phyloP scores from a whole-genome alignment of 53 echinoderm and acorn worm species.

The Paelopatides confundens region DNA sequence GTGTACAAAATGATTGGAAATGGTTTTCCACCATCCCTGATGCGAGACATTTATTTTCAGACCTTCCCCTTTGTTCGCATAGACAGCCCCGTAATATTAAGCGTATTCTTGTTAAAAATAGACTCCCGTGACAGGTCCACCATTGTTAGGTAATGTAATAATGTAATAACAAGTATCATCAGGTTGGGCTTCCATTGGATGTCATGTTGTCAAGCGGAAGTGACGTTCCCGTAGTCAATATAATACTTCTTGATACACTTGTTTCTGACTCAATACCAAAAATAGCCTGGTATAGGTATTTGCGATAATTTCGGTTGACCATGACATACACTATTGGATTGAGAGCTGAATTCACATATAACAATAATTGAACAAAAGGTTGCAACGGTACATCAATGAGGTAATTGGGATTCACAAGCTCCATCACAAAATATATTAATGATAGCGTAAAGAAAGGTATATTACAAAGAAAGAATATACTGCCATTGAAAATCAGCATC shows the following conservation, averaged over 20 bases:
- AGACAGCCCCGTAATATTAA: no score
- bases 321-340: constrained; percentile 16
- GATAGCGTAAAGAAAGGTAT: constrained; percentile 15
- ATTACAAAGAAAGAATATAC: constrained; percentile 27
- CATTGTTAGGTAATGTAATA: no score
- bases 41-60: no score
- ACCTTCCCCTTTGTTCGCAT: no score
- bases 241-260: no score
- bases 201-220: no score
- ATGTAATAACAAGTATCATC: no score
- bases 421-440: not conserved
- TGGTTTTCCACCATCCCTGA: no score
- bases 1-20: no score
- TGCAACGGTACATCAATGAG: not conserved
- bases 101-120: no score
- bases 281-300: constrained; percentile 6
- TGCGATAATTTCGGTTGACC: constrained; percentile 27
- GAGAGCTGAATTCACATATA: constrained; percentile 18
- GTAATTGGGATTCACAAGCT: not conserved
- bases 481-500: constrained; percentile 25
- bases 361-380: not conserved
- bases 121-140: not conserved
- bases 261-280: not conserved
- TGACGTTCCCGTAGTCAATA: no score
- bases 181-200: no score